phyloP scores from a whole-genome alignment of 1,140 invertebrate genomes.

The Brachionus rubens region DNA sequence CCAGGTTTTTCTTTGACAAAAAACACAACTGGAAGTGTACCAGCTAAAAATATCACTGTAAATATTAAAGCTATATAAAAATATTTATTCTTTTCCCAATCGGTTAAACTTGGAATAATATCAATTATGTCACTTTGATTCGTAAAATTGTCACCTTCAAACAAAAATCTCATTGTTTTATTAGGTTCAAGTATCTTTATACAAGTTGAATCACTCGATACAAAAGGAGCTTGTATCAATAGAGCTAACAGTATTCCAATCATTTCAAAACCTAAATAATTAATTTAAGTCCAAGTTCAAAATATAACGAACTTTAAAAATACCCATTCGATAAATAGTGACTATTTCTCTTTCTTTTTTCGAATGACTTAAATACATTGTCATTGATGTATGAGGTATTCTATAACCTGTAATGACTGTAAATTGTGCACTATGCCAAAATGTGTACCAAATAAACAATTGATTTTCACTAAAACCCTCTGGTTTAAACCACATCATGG shows the following conservation, averaged over 20 bases:
- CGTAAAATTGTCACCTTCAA: background rate
- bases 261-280: conserved; percentile 23
- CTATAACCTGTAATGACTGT: conserved; percentile 17
- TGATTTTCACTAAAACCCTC: conserved; percentile 33
- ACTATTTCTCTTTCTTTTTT: conserved; percentile 22
- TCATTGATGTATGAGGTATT: conserved; percentile 46
- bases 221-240: conserved; percentile 29
- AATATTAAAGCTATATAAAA: conserved; percentile 20
- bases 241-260: conserved; percentile 27
- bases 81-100: conserved; percentile 39
- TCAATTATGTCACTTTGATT: background rate
- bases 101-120: background rate
- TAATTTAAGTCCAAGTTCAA: background rate
- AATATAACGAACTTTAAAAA: background rate
- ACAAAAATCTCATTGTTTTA: background rate
- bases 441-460: conserved; percentile 26
- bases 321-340: conserved; percentile 43
- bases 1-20: conserved; percentile 40
- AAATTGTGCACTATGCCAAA: conserved; percentile 19
- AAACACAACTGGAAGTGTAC: background rate
- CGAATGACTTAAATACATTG: conserved; percentile 19
- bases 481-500: conserved; percentile 41
- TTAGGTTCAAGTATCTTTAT: conserved; percentile 14
- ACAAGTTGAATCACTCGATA: conserved; percentile 10
- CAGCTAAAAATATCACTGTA: conserved; percentile 16